These are phyloP conservation scores for Caenorhabditis briggsae DNA, from an alignment of 1,140 invertebrate species.

Conservation along the genomic window DNA sequence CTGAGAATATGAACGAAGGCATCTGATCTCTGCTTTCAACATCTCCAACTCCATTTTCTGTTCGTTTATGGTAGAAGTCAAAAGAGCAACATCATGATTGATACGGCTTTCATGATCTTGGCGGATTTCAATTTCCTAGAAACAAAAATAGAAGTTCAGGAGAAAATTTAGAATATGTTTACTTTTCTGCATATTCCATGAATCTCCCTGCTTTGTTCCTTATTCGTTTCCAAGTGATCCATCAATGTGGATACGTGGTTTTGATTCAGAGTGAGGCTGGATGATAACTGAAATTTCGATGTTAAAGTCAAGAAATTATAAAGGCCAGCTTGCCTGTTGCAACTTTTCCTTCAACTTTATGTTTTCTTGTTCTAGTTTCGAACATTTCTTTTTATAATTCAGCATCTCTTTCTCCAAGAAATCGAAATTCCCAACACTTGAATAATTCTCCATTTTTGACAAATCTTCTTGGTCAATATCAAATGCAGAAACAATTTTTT, in stretches of 20 bases:
- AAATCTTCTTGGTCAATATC: slow-evolving; percentile 38
- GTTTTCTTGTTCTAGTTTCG: slow-evolving; percentile 19
- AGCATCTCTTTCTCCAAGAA: slow-evolving; percentile 22
- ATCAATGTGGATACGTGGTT: slow-evolving; percentile 32
- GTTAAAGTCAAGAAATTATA: neutral
- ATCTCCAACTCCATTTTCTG: slow-evolving; percentile 45
- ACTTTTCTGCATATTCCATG: slow-evolving; percentile 39
- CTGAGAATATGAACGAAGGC: slow-evolving; percentile 33
- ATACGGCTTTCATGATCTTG: slow-evolving; percentile 10
- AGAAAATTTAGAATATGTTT: neutral
- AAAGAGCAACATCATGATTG: slow-evolving; percentile 24
- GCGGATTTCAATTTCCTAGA: slow-evolving; percentile 22
- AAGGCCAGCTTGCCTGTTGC: neutral
- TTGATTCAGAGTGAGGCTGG: neutral
- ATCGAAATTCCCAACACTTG: neutral
- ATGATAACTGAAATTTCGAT: slow-evolving; percentile 7
- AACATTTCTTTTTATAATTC: neutral
- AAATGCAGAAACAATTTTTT: neutral
- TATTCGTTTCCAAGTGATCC: slow-evolving; percentile 38
- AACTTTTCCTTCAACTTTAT: neutral
- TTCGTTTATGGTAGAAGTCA: slow-evolving; percentile 25
- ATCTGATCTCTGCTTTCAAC: slow-evolving; percentile 52
- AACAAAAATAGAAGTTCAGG: neutral
- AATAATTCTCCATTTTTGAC: slow-evolving; percentile 9
- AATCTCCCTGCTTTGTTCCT: slow-evolving; percentile 26